These are phyloP conservation scores for Melipona quadrifasciata DNA, from an alignment of 1,140 invertebrate genomes.

Conservation along the genomic window DNA sequence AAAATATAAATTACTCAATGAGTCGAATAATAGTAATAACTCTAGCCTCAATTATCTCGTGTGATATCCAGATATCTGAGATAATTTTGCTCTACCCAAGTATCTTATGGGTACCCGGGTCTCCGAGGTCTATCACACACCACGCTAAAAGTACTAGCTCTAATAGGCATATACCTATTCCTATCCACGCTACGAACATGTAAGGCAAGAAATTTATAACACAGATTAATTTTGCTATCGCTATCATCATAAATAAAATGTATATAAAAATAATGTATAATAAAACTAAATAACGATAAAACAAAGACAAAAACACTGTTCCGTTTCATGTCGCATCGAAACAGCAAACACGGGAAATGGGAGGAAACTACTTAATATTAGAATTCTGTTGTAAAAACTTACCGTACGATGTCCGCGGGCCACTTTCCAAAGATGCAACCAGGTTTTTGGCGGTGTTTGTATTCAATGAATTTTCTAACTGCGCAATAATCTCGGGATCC, in stretches of 20 bases:
- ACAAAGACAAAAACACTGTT: neutral
- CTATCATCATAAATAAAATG: neutral
- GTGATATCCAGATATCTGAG: too few species aligned
- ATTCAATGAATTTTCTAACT: slow-evolving; percentile 68
- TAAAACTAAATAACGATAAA: neutral
- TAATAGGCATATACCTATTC: too few species aligned
- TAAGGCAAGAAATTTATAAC: neutral
- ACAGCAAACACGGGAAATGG: neutral
- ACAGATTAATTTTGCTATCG: neutral
- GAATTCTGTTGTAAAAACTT: slow-evolving; percentile 15
- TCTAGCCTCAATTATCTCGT: too few species aligned
- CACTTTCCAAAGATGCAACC: slow-evolving; percentile 17
- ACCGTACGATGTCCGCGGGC: slow-evolving; percentile 40
- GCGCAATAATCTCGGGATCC: slow-evolving; percentile 73
- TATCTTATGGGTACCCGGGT: too few species aligned
- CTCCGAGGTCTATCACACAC: too few species aligned
- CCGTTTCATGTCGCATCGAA: neutral
- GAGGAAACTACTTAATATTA: neutral
- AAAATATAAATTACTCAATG: too few species aligned
- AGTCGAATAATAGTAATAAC: too few species aligned
- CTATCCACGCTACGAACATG: neutral
- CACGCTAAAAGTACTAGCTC: too few species aligned
- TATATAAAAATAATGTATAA: neutral
- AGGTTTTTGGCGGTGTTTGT: slow-evolving; percentile 30
- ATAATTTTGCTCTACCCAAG: too few species aligned